These are phyloP conservation scores for Solea solea DNA, from an alignment of 2,113 vertebrate species.

Conservation along the genomic window DNA sequence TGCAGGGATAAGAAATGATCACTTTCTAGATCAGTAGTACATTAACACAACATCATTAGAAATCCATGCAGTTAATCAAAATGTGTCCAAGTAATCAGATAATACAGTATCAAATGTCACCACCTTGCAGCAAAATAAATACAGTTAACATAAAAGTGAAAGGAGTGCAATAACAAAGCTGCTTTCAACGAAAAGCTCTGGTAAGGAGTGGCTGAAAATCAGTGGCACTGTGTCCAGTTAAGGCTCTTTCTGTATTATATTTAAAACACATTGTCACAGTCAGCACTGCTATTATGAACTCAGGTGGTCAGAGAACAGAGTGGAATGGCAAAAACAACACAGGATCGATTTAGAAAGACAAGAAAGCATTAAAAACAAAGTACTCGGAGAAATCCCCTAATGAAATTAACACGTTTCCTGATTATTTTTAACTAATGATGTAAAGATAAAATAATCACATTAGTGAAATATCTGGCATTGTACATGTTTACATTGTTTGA, in stretches of 20 bases:
- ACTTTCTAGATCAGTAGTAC: conserved; percentile 12
- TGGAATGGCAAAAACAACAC: conserved; percentile 39
- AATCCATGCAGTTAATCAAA: conserved; percentile 36
- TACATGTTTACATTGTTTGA: too few species aligned
- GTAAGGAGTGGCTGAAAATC: neutral
- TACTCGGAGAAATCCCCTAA: too few species aligned
- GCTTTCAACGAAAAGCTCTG: conserved; percentile 23
- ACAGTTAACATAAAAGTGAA: conserved; percentile 12
- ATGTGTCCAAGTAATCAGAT: conserved; percentile 10
- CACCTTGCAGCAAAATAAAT: conserved; percentile 49
- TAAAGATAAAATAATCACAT: conserved; percentile 24
- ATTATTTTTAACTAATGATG: conserved; percentile 14
- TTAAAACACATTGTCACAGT: neutral
- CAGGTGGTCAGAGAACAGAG: conserved; percentile 18
- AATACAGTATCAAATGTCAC: conserved; percentile 40
- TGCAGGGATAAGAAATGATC: conserved; percentile 26
- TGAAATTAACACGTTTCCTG: conserved; percentile 37
- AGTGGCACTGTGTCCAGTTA: conserved; percentile 1
- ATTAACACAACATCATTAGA: conserved; percentile 21
- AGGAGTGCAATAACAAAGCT: conserved; percentile 60
- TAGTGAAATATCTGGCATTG: neutral
- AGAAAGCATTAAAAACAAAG: conserved; percentile 11
- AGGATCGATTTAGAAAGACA: conserved; percentile 20
- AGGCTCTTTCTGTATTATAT: conserved; percentile 1
- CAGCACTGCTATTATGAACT: conserved; percentile 14